phyloP scores from a whole-genome alignment of 2,888 invertebrate species.

The Beris chalybata region DNA sequence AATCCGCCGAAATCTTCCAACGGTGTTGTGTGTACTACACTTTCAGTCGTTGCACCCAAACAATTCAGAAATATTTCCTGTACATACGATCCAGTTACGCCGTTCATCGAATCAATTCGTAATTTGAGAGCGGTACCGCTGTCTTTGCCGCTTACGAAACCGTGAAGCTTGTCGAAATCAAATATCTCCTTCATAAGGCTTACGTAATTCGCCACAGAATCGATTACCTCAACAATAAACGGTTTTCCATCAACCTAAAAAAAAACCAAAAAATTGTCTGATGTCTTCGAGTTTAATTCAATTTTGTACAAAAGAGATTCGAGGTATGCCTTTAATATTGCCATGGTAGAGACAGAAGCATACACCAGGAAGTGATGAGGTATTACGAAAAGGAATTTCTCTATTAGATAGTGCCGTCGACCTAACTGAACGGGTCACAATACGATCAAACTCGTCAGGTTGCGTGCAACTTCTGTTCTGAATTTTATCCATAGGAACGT shows the following conservation, averaged over 20 bases:
- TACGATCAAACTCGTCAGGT: background rate
- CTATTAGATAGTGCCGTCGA: background rate
- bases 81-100: constrained; percentile 97
- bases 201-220: constrained; percentile 87
- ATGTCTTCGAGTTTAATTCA: constrained; percentile 3
- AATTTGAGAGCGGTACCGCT: constrained; percentile 75
- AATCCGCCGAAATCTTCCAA: constrained; percentile 94
- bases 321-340: background rate
- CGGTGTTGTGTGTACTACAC: constrained; percentile 76
- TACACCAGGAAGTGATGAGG: background rate
- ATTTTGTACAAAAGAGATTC: background rate
- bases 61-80: constrained; percentile 84
- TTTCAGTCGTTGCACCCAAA: constrained; percentile 72
- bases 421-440: background rate
- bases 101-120: constrained; percentile 92
- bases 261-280: constrained; percentile 41
- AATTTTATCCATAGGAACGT: constrained; percentile 54
- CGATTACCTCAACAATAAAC: constrained; percentile 86
- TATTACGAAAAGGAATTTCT: background rate
- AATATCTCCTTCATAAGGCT: constrained; percentile 94
- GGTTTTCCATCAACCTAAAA: constrained; percentile 67
- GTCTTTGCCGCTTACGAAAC: constrained; percentile 69
- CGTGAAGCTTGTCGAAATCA: constrained; percentile 81
- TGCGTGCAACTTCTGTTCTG: constrained; percentile 23
- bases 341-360: background rate